Evolutionary conservation across 37 sponge, comb jelly and placozoan genomes (phyloP).

Genomic region (Lycopodina hypogea): DNA sequence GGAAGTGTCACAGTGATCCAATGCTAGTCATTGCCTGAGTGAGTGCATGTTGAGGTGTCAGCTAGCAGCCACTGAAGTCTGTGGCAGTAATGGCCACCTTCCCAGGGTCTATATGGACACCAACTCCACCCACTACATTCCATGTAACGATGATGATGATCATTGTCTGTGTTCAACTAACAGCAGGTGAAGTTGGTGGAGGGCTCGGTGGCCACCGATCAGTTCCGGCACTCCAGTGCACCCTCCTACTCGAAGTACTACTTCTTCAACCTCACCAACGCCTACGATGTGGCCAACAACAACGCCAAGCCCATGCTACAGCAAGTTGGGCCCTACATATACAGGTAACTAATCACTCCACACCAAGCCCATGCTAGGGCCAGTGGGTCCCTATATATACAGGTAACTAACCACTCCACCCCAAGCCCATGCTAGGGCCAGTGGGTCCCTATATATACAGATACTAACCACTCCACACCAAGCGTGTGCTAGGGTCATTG

Average conservation of each 20-base stretch:
- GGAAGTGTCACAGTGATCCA: too few relatives aligned
- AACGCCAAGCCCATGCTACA: slow-evolving; percentile 52
- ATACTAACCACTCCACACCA: slow-evolving; percentile 62
- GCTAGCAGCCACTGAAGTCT: too few relatives aligned
- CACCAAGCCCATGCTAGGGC: slow-evolving; percentile 46
- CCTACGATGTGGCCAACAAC: slow-evolving; percentile 28
- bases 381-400: slow-evolving; percentile 77
- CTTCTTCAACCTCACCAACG: slow-evolving; percentile 75
- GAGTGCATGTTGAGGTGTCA: too few relatives aligned
- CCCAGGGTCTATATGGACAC: too few relatives aligned
- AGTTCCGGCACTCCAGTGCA: slow-evolving; percentile 45
- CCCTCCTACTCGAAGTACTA: slow-evolving; percentile 49
- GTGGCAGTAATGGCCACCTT: too few relatives aligned
- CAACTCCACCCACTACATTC: too few relatives aligned
- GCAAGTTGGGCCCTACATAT: slow-evolving; percentile 75
- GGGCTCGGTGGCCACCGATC: slow-evolving; percentile 12
- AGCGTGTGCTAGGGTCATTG: slow-evolving; percentile 43
- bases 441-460: slow-evolving; percentile 76
- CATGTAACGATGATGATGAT: too few relatives aligned
- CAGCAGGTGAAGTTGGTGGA: slow-evolving; percentile 37
- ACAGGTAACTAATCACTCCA: slow-evolving; percentile 67
- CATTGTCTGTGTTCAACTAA: neutral
- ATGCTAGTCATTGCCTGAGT: too few relatives aligned
- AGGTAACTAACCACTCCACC: slow-evolving; percentile 60
- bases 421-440: slow-evolving; percentile 48